Percentiles rank a stretch among this genome's conserved stretches.
Evolutionary conservation across 2,888 invertebrate genomes (phyloP).

Genomic region (Boloria euphrosyne): DNA sequence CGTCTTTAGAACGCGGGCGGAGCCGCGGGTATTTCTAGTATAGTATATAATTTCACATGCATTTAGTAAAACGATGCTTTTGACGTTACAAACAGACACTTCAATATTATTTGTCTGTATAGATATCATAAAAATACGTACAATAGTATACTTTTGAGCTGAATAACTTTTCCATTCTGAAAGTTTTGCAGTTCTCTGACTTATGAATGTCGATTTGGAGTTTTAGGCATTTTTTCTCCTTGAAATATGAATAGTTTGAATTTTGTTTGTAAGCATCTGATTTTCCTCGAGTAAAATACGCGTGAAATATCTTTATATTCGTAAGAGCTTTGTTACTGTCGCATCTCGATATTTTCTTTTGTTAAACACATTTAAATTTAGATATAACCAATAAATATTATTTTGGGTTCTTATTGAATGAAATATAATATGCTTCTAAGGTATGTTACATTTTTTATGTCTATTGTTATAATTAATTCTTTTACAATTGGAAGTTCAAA

Average conservation of each 20-base stretch:
- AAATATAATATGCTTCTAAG: background rate
- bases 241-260: constrained; percentile 12
- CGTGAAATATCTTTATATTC: constrained; percentile 7
- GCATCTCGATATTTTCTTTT: background rate
- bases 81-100: too few relatives aligned
- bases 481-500: background rate
- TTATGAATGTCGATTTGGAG: constrained; percentile 12
- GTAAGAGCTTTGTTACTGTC: background rate
- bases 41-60: too few relatives aligned
- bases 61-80: too few relatives aligned
- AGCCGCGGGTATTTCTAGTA: too few relatives aligned
- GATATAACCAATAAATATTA: background rate
- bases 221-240: constrained; percentile 10
- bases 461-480: background rate
- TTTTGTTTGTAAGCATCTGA: constrained; percentile 7
- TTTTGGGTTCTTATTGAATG: background rate
- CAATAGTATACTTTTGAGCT: background rate
- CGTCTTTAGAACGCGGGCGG: too few relatives aligned
- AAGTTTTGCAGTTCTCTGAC: constrained; percentile 6
- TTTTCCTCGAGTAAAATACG: background rate
- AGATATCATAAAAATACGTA: background rate
- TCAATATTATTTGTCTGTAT: background rate
- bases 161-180: constrained; percentile 8
- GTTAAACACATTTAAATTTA: background rate
- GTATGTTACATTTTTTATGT: background rate